Evolutionary conservation across 2,113 vertebrate species (phyloP).

Genomic region (Progne subis): DNA sequence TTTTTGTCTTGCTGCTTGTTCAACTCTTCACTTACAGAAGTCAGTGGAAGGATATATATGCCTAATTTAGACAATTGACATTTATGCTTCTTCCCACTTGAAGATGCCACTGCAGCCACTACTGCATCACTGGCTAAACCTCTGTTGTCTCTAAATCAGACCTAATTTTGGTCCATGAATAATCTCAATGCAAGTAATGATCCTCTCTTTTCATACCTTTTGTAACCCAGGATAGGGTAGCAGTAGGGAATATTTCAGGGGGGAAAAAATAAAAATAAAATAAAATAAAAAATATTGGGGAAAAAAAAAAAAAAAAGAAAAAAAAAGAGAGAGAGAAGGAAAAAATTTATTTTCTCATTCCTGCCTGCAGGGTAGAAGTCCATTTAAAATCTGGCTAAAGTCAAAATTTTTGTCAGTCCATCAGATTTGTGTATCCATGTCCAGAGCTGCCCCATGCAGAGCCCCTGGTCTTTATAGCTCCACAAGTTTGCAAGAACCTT

Average conservation of each 20-base stretch:
- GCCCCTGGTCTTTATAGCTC: accelerated
- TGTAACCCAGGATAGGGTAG: neutral
- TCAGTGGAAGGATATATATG: neutral
- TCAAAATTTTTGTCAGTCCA: neutral
- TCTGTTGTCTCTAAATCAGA: neutral
- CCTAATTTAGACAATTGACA: neutral
- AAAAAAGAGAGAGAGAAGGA: too few relatives aligned
- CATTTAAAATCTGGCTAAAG: neutral
- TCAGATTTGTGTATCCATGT: accelerated
- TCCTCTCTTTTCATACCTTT: neutral
- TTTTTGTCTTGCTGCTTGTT: neutral
- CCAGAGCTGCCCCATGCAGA: neutral
- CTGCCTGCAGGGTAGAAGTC: neutral
- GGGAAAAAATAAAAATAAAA: too few relatives aligned
- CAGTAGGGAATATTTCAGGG: neutral
- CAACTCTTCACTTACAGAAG: neutral
- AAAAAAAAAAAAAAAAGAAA: too few relatives aligned
- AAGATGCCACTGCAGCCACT: neutral
- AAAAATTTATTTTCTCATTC: neutral
- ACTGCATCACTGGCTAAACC: neutral
- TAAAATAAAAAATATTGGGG: too few relatives aligned
- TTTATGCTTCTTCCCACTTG: neutral
- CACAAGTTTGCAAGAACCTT: neutral
- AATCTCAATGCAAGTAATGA: neutral
- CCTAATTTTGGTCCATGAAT: neutral